Evolutionary conservation across 2,797 vertebrate genomes (phyloP), one percentile per base, ranked within the genome.

Genomic region (Gymnodraco acuticeps): DNA sequence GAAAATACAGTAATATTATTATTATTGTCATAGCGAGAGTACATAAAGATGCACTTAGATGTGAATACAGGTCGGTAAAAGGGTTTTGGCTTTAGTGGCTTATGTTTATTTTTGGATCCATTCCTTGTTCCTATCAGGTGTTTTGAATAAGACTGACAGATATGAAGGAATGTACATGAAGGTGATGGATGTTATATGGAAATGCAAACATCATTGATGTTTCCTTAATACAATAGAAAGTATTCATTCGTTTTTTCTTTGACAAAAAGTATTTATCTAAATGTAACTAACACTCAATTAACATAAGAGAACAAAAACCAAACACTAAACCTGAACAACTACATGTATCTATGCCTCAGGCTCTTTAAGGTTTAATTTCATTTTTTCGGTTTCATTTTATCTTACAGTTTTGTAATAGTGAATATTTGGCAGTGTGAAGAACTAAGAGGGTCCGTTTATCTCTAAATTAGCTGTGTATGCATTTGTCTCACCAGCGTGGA

Each of bases 401-500:
- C 12, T 38, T n/a, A 3, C 14, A 10, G 27, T 60, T 46, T 62
- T n/a, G 12, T 50, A 43, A 33, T 10, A 16, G 15, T 47, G 42
- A 58, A 50, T 31, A 62, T 42, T 38, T 19, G 41, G 1, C 56
- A 48, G 14, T 23, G 3, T 4, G 12, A 50, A 11, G 10, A 70
- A 62, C 23, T 41, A 2, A 41, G 15, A 46, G 15, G 51, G 0
- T 6, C 19, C 3, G 0, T 23, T 13, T 2, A 66, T 53, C 4
- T 61, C 23, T 67, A 17, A n/a, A 27, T 1, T 12, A 12, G 6
- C 17, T 55, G 20, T 1, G 0, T 47, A 1, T 47, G 19, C 16
- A 50, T 50, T n/a, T 23, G n/a, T 68, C 94, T 96, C 87, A 99
- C 98, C 96, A 99, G 91, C 15, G 98, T 99, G 3, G 98, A 99